A percentile compares a stretch with the other conserved stretches of the same genome.
Conservation (phyloP, 2,797 vertebrate genomes). For the Dipus sagitta region DNA sequence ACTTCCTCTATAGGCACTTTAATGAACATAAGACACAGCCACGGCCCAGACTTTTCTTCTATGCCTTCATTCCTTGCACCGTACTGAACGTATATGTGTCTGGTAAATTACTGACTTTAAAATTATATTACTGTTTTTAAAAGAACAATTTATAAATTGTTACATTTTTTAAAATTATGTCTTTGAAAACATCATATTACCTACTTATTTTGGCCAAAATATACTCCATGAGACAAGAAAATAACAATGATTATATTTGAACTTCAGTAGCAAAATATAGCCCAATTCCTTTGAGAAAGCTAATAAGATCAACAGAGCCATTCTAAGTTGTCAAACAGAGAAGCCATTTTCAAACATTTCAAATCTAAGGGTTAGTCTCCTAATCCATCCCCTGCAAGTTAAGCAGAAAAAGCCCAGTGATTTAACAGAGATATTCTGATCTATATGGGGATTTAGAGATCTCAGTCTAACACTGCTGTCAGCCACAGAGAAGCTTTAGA, state of each 20-base stretch:
- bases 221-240: conserved; percentile 60
- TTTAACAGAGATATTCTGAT: conserved; percentile 65
- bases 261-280: conserved; percentile 26
- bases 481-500: conserved; percentile 42
- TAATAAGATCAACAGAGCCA: conserved; percentile 40
- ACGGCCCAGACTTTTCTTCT: not conserved
- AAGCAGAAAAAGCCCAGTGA: conserved; percentile 53
- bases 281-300: conserved; percentile 44
- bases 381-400: conserved; percentile 47
- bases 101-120: conserved; percentile 57
- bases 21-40: not conserved
- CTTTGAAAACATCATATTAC: conserved; percentile 60
- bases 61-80: not conserved
- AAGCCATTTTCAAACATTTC: conserved; percentile 55
- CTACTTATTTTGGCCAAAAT: conserved; percentile 62
- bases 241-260: conserved; percentile 49
- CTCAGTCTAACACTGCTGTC: conserved; percentile 56
- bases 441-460: conserved; percentile 66
- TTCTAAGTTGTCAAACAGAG: conserved; percentile 26
- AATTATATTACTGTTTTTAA: conserved; percentile 25
- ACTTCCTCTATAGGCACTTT: not conserved
- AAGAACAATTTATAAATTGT: conserved; percentile 50
- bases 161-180: not conserved
- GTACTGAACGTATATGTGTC: conserved; percentile 20
- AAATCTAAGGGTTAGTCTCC: conserved; percentile 39